phyloP scores from a whole-genome alignment of 2,113 vertebrate species.

The Malurus elegans region DNA sequence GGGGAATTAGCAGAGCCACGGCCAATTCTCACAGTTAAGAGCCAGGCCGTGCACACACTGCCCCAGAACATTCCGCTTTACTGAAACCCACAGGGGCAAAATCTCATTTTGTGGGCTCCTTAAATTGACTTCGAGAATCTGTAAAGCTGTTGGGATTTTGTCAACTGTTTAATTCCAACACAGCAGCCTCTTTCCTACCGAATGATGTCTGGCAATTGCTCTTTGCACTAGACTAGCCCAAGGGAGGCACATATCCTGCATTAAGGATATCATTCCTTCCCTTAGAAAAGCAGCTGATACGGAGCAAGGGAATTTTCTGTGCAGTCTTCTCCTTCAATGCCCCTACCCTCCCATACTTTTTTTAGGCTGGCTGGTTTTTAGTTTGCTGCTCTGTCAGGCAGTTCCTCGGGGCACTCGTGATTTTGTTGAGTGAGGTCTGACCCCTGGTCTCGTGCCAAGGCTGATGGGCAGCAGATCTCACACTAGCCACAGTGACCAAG shows the following conservation, averaged over 20 bases:
- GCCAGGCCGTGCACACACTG: neutral
- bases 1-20: neutral
- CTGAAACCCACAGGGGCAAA: slow-evolving; percentile 20
- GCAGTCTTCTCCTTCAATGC: neutral
- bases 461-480: neutral
- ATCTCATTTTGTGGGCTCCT: slow-evolving; percentile 49
- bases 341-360: neutral
- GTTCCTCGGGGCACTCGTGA: neutral
- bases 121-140: slow-evolving; percentile 33
- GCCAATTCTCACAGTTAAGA: neutral
- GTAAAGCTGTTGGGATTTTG: slow-evolving; percentile 48
- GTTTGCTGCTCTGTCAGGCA: neutral
- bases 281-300: neutral
- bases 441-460: neutral
- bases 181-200: slow-evolving; percentile 27
- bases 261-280: slow-evolving; percentile 29
- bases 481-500: neutral
- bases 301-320: neutral
- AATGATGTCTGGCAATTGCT: slow-evolving; percentile 40
- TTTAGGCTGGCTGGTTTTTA: neutral
- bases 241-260: slow-evolving; percentile 34
- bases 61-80: neutral
- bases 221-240: slow-evolving; percentile 44
- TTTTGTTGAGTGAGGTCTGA: neutral
- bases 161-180: slow-evolving; percentile 46